phyloP scores from a whole-genome alignment of 2,888 invertebrate species.

The Leptothorax acervorum region DNA sequence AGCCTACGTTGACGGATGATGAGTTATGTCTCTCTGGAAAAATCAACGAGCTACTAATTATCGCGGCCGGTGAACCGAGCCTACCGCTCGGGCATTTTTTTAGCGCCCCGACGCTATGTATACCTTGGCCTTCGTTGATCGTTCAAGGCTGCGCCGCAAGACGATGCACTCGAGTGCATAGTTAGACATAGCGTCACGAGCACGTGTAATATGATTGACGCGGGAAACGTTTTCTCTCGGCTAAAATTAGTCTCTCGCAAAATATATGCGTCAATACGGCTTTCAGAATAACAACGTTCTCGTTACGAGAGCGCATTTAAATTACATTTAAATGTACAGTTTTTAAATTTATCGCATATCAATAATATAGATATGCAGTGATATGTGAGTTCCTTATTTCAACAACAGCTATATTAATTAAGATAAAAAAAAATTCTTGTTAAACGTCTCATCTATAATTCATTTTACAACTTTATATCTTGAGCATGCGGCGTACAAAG shows the following conservation, averaged over 20 bases:
- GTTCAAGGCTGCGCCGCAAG: slow-evolving; percentile 62
- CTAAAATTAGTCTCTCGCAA: slow-evolving; percentile 18
- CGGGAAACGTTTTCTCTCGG: slow-evolving; percentile 52
- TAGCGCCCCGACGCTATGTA: slow-evolving; percentile 45
- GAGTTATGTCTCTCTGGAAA: slow-evolving; percentile 68
- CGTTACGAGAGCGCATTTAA: not conserved
- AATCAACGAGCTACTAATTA: slow-evolving; percentile 71
- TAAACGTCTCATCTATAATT: not conserved
- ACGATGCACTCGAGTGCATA: slow-evolving; percentile 59
- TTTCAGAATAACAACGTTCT: not conserved
- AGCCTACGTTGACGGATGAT: slow-evolving; percentile 71
- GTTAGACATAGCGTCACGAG: slow-evolving; percentile 46
- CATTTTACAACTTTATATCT: not conserved
- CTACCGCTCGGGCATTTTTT: slow-evolving; percentile 51
- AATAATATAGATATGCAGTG: not conserved
- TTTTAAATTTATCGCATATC: not conserved
- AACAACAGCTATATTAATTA: not conserved
- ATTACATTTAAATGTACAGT: not conserved
- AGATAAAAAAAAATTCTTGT: not conserved
- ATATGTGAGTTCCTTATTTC: not conserved
- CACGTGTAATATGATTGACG: slow-evolving; percentile 55
- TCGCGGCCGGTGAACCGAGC: slow-evolving; percentile 59
- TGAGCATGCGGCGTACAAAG: not conserved
- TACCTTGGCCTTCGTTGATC: slow-evolving; percentile 68
- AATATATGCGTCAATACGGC: not conserved